A percentile compares a stretch with the other conserved stretches of the same genome.
Conservation (phyloP, 2,888 invertebrate genomes). For the Palloptera scutellata region DNA sequence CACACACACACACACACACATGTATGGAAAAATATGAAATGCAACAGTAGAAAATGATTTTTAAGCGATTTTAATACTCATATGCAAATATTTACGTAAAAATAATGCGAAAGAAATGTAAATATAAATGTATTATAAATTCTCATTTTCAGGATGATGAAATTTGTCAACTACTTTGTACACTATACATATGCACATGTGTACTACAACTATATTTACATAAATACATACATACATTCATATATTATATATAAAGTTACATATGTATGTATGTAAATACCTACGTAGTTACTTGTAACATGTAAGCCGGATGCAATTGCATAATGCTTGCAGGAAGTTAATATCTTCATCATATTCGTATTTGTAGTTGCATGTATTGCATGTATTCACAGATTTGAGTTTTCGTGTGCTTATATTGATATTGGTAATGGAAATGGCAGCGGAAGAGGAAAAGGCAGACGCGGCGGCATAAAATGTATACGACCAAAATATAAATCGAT, state of each 20-base stretch:
- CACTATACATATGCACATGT: neutral
- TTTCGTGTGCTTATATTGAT: too few relatives aligned
- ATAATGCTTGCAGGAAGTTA: too few relatives aligned
- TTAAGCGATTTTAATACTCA: neutral
- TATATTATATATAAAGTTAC: too few relatives aligned
- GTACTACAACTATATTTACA: neutral
- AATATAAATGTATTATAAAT: too few relatives aligned
- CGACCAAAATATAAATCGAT: too few relatives aligned
- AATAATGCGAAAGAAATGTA: neutral
- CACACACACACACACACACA: neutral
- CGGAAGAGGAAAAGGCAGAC: too few relatives aligned
- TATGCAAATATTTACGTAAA: neutral
- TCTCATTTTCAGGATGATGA: neutral
- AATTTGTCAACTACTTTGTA: neutral
- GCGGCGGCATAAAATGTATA: too few relatives aligned
- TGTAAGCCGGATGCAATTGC: too few relatives aligned
- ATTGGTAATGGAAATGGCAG: too few relatives aligned
- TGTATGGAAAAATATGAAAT: neutral
- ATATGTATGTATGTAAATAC: neutral
- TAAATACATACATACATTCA: neutral
- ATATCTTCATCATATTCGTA: too few relatives aligned
- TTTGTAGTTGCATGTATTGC: too few relatives aligned
- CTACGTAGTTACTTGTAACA: neutral
- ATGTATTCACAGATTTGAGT: too few relatives aligned
- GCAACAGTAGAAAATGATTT: neutral